These are phyloP conservation scores for Pseudopodoces humilis DNA, from an alignment of 2,113 vertebrate species.

Conservation along the genomic window DNA sequence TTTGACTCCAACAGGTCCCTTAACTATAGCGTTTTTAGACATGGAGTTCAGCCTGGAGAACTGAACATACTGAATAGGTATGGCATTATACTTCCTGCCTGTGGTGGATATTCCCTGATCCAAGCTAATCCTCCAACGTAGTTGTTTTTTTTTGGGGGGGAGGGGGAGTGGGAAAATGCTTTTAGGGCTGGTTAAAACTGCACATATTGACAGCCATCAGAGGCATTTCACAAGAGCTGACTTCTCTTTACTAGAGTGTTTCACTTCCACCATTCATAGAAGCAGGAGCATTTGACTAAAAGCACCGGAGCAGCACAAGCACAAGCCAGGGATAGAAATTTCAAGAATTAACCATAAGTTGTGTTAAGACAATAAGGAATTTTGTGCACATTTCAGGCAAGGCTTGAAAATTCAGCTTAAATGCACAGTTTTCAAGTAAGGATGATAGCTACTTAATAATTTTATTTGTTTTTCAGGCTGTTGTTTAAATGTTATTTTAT, in stretches of 20 bases:
- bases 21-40: neutral
- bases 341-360: rapidly evolving
- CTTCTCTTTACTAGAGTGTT: neutral
- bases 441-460: neutral
- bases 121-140: neutral
- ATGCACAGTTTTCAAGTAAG: neutral
- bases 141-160: neutral
- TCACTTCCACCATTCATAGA: neutral
- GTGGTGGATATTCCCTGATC: neutral
- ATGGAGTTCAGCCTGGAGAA: neutral
- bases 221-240: neutral
- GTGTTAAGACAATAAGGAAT: neutral
- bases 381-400: neutral
- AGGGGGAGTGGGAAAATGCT: neutral
- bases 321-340: neutral
- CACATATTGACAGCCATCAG: neutral
- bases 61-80: neutral
- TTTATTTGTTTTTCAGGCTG: neutral
- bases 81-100: neutral
- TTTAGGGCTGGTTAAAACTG: neutral
- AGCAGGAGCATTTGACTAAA: neutral
- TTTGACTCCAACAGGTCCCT: neutral
- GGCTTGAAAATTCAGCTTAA: neutral
- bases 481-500: neutral
- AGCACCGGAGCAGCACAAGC: rapidly evolving